Evolutionary conservation across 2,888 invertebrate species (phyloP).

Genomic region (Leucophenga montana): DNA sequence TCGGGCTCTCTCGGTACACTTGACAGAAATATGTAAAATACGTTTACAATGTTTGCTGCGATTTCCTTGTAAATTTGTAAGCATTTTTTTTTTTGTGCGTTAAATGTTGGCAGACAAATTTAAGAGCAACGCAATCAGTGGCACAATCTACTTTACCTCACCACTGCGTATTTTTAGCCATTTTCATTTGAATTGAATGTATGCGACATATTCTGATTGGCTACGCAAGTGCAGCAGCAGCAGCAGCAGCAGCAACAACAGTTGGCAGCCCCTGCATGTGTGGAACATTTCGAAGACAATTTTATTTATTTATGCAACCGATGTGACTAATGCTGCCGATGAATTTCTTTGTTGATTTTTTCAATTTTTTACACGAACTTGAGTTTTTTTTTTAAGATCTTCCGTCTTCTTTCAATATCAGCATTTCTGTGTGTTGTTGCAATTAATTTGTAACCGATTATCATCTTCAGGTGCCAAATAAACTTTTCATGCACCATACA

Average conservation of each 20-base stretch:
- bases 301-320: constrained; percentile 66
- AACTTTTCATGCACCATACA: constrained; percentile 65
- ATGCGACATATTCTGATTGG: constrained; percentile 28
- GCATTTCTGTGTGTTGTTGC: constrained; percentile 55
- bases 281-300: constrained; percentile 53
- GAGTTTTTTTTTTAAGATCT: too few relatives aligned
- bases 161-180: constrained; percentile 33
- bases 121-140: constrained; percentile 70
- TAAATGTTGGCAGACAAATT: constrained; percentile 69
- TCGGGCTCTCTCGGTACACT: neutral
- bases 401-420: too few relatives aligned
- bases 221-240: constrained; percentile 11
- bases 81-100: neutral
- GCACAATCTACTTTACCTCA: constrained; percentile 54
- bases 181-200: constrained; percentile 8
- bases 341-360: too few relatives aligned
- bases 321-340: constrained; percentile 36
- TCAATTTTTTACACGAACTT: too few relatives aligned
- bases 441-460: constrained; percentile 73
- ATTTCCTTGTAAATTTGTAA: constrained; percentile 64
- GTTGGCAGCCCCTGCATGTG: constrained; percentile 5
- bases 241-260: constrained; percentile 11
- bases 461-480: constrained; percentile 73
- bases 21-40: constrained; percentile 44
- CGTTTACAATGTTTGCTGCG: constrained; percentile 45